Conservation (phyloP, 2,113 vertebrate genomes). For the Butorides virescens region DNA sequence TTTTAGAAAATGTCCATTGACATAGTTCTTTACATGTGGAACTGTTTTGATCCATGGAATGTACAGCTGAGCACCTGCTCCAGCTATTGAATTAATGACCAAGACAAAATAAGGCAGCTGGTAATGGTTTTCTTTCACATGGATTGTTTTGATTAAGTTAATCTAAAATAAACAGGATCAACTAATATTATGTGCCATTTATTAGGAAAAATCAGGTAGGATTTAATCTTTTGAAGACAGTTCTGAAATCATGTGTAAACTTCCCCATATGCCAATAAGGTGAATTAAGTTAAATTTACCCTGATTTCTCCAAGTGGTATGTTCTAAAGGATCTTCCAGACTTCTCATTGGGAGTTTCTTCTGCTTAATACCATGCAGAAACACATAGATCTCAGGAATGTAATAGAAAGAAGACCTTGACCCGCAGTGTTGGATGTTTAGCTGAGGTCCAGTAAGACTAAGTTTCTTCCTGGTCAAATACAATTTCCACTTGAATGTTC, state of each 20-base stretch:
- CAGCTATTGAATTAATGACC: background rate
- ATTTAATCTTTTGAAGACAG: background rate
- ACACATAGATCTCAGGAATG: background rate
- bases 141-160: background rate
- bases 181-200: background rate
- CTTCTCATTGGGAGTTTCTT: background rate
- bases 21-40: background rate
- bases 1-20: background rate
- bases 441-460: background rate
- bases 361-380: background rate
- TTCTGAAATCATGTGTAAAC: background rate
- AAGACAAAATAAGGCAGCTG: background rate
- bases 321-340: background rate
- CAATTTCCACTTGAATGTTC: background rate
- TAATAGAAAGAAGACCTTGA: background rate
- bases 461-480: background rate
- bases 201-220: background rate
- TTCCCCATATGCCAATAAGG: background rate
- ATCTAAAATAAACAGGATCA: background rate
- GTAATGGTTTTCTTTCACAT: background rate
- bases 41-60: background rate
- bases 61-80: background rate
- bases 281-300: background rate
- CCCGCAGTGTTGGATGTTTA: background rate
- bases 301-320: background rate